Base-by-base conservation (phyloP, 1,140 invertebrate genomes). In the Manduca sexta region DNA sequence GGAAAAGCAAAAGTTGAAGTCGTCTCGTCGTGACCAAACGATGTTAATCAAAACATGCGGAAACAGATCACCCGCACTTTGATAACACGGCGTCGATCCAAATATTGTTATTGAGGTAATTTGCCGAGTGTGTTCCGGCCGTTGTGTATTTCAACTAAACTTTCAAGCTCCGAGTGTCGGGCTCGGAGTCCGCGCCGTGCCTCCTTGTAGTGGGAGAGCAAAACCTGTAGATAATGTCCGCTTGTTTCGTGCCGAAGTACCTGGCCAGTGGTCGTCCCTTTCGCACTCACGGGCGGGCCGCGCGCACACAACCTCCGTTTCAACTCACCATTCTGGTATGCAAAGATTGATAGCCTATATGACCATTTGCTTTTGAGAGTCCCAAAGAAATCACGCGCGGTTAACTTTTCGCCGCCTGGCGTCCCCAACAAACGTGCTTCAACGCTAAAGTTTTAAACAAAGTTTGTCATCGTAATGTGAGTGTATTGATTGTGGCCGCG, bases 331-430 rank as follows among this genome's bases (percentile, higher is more conserved):
- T 74, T 74, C 82, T 85, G 82, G 82, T 85, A 85, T 85, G 82
- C 79, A 85, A 85, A 85, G 79, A 85, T 85, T 85, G 80, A 85
- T 83, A 85, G 82, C 76, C 71, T 83, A 82, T 85, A 82, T 77
- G 82, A 83, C 82, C 79, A 85, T 85, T 85, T 74, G 82, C 66
- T 83, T 83, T 82, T 83, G 76, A 83, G 75, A 76, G 72, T 79
- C 69, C 69, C 65, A 56, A 49, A 83, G 79, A 83, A 85, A 85
- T 85, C 82, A 81, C 79, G 79, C 76, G 72, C 79, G 78, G 74
- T 73, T 82, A 84, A 83, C 60, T 83, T 85, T 85, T 83, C 76
- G 77, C 78, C 66, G 77, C 71, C 78, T 77, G 74, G 79, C 82
- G 80, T 82, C 78, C 73, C 79, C 75, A 72, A 64, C 71, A 64